These are phyloP conservation scores for Enteromius anoplus DNA, from an alignment of 2,797 vertebrate species.

Conservation along the genomic window DNA sequence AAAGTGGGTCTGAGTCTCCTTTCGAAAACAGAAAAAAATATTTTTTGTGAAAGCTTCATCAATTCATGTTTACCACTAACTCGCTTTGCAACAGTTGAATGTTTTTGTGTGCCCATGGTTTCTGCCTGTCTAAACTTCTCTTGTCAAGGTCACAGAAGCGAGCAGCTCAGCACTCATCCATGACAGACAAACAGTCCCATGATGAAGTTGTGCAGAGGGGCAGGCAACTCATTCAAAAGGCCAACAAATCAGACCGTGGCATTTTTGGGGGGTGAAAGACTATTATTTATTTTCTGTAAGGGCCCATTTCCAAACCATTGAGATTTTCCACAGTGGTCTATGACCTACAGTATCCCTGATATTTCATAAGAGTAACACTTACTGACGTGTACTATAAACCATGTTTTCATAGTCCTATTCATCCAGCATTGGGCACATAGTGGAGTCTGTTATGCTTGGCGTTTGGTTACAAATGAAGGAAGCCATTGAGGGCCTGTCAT, in stretches of 20 bases:
- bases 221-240: conserved; percentile 45
- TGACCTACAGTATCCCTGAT: conserved; percentile 56
- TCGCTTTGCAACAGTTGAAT: background rate
- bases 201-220: conserved; percentile 50
- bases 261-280: conserved; percentile 43
- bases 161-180: conserved; percentile 30
- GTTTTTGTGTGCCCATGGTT: background rate
- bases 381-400: conserved; percentile 48
- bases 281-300: conserved; percentile 35
- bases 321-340: conserved; percentile 39
- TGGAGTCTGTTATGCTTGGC: conserved; percentile 35
- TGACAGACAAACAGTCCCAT: conserved; percentile 41
- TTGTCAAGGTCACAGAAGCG: conserved; percentile 20
- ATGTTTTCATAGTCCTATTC: conserved; percentile 54
- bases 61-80: background rate
- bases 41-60: background rate
- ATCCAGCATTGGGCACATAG: conserved; percentile 25
- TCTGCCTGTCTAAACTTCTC: conserved; percentile 2
- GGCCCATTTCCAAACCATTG: conserved; percentile 46
- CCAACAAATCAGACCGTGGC: conserved; percentile 51
- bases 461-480: conserved; percentile 46
- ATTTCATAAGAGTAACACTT: conserved; percentile 52
- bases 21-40: background rate
- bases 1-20: background rate
- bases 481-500: conserved; percentile 8